phyloP scores from a whole-genome alignment of 2,797 vertebrate genomes.

The Poecilia wingei region DNA sequence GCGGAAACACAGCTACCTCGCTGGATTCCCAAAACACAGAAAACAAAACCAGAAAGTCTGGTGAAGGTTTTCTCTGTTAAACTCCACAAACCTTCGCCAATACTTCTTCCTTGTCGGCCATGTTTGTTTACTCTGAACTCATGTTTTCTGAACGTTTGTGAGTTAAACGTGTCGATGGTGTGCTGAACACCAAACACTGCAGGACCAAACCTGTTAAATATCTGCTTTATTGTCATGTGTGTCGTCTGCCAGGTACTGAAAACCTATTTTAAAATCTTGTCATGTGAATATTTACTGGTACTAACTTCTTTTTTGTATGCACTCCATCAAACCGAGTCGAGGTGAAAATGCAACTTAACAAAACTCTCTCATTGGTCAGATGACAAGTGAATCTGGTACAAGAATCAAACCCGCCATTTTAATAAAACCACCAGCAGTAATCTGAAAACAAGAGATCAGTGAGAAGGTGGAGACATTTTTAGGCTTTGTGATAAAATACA shows the following conservation, averaged over 20 bases:
- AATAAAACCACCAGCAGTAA: neutral
- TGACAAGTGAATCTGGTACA: neutral
- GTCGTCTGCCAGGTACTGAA: too few species aligned
- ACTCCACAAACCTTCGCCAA: neutral
- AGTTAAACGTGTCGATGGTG: too few species aligned
- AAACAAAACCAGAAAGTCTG: neutral
- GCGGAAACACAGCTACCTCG: too few species aligned
- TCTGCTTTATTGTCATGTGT: too few species aligned
- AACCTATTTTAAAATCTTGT: too few species aligned
- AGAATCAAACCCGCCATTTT: neutral
- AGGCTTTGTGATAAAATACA: neutral
- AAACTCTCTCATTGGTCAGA: neutral
- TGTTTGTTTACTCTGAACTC: neutral
- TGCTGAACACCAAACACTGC: neutral
- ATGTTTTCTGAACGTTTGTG: neutral
- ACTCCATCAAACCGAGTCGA: neutral
- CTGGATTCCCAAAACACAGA: neutral
- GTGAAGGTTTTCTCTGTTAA: neutral
- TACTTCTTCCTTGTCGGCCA: neutral
- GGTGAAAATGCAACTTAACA: neutral
- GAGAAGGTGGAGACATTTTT: neutral
- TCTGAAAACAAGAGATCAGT: neutral
- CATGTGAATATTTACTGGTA: neutral
- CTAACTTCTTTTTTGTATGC: neutral
- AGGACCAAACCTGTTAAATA: too few species aligned